A percentile compares a stretch with the other conserved stretches of the same genome.
Conservation (phyloP, 1,140 invertebrate genomes). For the Sycophila sp. region DNA sequence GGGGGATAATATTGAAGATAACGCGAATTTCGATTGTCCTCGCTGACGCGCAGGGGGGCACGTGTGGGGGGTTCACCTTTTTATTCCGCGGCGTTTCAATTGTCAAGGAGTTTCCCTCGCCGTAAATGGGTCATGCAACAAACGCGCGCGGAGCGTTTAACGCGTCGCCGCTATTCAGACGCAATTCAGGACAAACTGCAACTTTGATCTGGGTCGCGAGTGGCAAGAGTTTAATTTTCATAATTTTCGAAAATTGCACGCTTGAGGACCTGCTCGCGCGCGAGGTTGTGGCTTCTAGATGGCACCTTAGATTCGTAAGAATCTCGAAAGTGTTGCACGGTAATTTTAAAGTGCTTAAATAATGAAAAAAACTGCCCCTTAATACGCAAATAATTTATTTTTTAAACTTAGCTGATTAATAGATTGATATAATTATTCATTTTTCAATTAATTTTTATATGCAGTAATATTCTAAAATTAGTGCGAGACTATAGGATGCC, state of each 20-base stretch:
- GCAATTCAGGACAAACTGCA: conserved; percentile 28
- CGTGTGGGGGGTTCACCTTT: background rate
- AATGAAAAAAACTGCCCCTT: no score
- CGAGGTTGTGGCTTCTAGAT: no score
- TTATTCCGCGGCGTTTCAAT: conserved; percentile 26
- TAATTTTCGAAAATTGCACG: conserved; percentile 9
- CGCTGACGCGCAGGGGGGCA: background rate
- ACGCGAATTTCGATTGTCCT: conserved; percentile 17
- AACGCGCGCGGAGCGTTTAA: conserved; percentile 3
- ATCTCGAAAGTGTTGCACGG: no score
- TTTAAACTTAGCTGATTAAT: no score
- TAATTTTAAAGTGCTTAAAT: no score
- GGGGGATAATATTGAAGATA: conserved; percentile 11
- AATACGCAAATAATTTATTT: no score
- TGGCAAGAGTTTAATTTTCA: conserved; percentile 8
- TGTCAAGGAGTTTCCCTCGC: conserved; percentile 18
- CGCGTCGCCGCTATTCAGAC: conserved; percentile 17
- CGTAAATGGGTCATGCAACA: conserved; percentile 27
- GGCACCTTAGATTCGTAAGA: no score
- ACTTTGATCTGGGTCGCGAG: conserved; percentile 12
- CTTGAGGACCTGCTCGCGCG: no score
- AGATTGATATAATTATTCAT: conserved; percentile 3
- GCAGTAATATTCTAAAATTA: no score
- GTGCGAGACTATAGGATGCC: no score
- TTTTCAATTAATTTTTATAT: background rate